Percentiles rank a stretch among this genome's conserved stretches.
Evolutionary conservation across 2,888 invertebrate species (phyloP).

Genomic region (Harpalus rubripes): DNA sequence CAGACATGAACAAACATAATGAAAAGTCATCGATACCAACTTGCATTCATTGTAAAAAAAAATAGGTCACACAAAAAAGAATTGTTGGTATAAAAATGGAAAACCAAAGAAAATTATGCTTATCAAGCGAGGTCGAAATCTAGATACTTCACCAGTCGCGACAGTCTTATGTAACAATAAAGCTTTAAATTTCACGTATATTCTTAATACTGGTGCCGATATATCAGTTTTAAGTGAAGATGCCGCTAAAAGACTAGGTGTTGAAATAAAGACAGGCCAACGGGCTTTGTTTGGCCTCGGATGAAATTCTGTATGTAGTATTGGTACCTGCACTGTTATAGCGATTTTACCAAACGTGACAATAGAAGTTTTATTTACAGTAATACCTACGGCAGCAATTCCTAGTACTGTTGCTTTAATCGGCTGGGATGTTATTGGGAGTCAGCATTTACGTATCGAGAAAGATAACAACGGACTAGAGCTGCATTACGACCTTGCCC

Average conservation of each 20-base stretch:
- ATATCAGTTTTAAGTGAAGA: slow-evolving; percentile 27
- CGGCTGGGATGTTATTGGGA: neutral
- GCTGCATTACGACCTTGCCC: neutral
- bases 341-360: neutral
- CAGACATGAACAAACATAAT: neutral
- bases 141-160: neutral
- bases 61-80: slow-evolving; percentile 34
- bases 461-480: neutral
- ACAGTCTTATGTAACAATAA: no score
- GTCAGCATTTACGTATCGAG: slow-evolving; percentile 1
- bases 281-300: neutral
- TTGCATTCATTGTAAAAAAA: slow-evolving; percentile 47
- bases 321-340: neutral
- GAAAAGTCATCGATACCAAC: slow-evolving; percentile 4
- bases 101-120: slow-evolving; percentile 51
- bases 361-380: no score
- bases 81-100: slow-evolving; percentile 48
- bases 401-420: neutral
- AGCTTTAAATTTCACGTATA: slow-evolving; percentile 2
- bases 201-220: no score
- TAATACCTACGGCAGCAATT: neutral
- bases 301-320: slow-evolving; percentile 8
- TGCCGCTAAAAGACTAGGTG: slow-evolving; percentile 21
- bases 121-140: slow-evolving; percentile 1
- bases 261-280: neutral